Evolutionary conservation across 2,888 invertebrate genomes (phyloP).

Genomic region (Aplocera efformata): DNA sequence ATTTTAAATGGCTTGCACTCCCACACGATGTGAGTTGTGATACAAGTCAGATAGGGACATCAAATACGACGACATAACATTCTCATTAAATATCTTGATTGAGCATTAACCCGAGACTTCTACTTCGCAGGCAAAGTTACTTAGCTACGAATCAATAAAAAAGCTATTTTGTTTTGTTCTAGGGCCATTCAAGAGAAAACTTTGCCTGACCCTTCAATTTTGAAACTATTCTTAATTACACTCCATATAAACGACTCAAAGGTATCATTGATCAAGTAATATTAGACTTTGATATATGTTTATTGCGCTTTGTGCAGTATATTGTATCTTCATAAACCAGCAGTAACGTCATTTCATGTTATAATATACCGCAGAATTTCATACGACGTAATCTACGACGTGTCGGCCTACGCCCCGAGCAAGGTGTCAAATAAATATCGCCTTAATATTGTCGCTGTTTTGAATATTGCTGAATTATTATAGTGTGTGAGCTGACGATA

Average conservation of each 20-base stretch:
- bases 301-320: conserved; percentile 26
- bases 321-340: conserved; percentile 32
- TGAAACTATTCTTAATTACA: no score
- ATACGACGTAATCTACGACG: conserved; percentile 49
- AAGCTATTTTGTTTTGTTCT: no score
- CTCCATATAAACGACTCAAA: background rate
- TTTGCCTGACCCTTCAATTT: no score
- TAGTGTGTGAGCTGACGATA: background rate
- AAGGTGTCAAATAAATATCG: conserved; percentile 52
- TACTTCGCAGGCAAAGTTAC: no score
- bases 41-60: no score
- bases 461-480: conserved; percentile 21
- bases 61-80: no score
- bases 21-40: no score
- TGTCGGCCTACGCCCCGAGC: conserved; percentile 39
- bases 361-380: conserved; percentile 55
- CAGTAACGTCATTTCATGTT: conserved; percentile 47
- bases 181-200: no score
- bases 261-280: conserved; percentile 18
- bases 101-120: no score
- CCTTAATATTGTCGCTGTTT: conserved; percentile 26
- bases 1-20: no score
- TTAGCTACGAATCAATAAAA: no score
- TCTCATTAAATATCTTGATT: no score
- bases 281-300: conserved; percentile 43